Base-by-base conservation (phyloP, 92 coral and sea anemone species). In the Bergia puertoricense region DNA sequence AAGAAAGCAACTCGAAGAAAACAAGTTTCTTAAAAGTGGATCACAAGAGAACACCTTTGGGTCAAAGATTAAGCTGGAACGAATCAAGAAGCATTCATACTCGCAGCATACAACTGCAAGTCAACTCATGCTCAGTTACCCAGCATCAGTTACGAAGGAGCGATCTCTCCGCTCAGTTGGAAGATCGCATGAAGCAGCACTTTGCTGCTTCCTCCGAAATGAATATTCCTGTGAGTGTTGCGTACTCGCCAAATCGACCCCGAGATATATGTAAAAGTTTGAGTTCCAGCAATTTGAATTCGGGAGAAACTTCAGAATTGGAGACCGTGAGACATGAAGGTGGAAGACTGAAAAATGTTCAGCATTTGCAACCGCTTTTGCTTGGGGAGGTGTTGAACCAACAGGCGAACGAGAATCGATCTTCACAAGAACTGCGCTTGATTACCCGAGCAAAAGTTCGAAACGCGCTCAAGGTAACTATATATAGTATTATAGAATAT, bases 401-500 rank as follows among this genome's bases (percentile, higher is more conserved):
- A 36, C 87, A 71, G 77, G 87, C 57, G 66, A 46, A 44, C 23
- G 79, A 46, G 30, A 48, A 74, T 48, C 87, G 79, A 23, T 23
- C 67, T 46, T 69, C 87, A 7, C 65, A 84, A 46, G 79, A 68
- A 30, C 23, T 44, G n/a, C 87, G 79, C 5, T 13, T 72, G 38
- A 84, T 71, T 48, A 84, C 75, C 22, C 78, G 87, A 36, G 45
- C 79, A 14, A 84, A 84, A 84, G 57, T 84, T 18, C 77, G 87
- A 71, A 71, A 39, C 4, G 23, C 13, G 0, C 50, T 84, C 30
- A 84, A 84, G 87, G 87, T 84, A 84, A 45, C 8, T 51, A 78
- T 7, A n/a, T 30, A 30, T 30, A 30, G 30, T 30, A 30, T 30
- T 30, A 30, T 30, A 30, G 30, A 30, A 30, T 30, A 30, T 30